These are phyloP conservation scores for Arge pagana DNA, from an alignment of 2,888 invertebrate species.

Conservation along the genomic window DNA sequence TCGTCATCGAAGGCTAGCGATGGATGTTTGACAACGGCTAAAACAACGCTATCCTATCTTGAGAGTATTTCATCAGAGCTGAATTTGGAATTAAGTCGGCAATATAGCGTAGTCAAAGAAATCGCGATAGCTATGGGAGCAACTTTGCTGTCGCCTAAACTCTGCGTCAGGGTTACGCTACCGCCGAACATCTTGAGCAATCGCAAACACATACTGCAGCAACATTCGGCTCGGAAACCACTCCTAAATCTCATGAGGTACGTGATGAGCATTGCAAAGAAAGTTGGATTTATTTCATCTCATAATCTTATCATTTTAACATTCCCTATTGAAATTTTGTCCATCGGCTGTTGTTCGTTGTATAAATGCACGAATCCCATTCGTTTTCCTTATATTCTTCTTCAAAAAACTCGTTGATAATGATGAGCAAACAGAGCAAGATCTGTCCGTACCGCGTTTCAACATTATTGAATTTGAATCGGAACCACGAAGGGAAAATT, in stretches of 20 bases:
- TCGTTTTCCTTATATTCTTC: too few relatives aligned
- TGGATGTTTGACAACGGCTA: constrained; percentile 41
- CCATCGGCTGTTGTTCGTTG: too few relatives aligned
- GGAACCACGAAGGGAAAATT: too few relatives aligned
- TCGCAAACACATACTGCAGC: constrained; percentile 43
- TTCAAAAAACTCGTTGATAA: too few relatives aligned
- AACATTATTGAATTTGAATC: too few relatives aligned
- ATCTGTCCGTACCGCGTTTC: too few relatives aligned
- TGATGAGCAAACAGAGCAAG: too few relatives aligned
- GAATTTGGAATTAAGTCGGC: constrained; percentile 41
- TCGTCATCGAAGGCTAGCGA: constrained; percentile 42
- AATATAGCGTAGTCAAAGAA: constrained; percentile 47
- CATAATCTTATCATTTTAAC: too few relatives aligned
- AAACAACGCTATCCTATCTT: constrained; percentile 38
- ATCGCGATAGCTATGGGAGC: constrained; percentile 53
- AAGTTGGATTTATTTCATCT: too few relatives aligned
- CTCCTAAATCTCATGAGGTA: constrained; percentile 54
- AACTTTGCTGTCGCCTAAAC: constrained; percentile 53
- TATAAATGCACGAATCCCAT: too few relatives aligned
- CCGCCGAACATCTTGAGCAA: constrained; percentile 47
- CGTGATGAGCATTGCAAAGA: too few relatives aligned
- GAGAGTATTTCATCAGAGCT: constrained; percentile 44
- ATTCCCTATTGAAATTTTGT: too few relatives aligned
- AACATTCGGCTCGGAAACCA: constrained; percentile 52
- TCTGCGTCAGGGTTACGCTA: constrained; percentile 46